Conservation (phyloP, 2,797 vertebrate species). For the Lepus oiostolus region DNA sequence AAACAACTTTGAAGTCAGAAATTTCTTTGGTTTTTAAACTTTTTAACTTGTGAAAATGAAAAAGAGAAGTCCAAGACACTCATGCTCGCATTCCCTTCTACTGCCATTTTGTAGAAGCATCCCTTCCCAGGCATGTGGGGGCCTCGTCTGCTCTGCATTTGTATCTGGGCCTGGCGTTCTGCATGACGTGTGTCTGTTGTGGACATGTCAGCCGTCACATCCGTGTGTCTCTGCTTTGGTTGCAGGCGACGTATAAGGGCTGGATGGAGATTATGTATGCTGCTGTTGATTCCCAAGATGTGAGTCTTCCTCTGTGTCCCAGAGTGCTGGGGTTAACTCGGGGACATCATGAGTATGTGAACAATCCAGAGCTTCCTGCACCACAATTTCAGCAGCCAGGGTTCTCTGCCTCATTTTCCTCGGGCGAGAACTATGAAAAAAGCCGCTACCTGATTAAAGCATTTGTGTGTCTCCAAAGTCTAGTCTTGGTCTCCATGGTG, state of each 20-base stretch:
- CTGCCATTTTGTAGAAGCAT: neutral
- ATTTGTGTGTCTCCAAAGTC: neutral
- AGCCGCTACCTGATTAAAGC: neutral
- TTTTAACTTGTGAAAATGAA: neutral
- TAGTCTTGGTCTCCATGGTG: neutral
- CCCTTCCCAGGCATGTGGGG: neutral
- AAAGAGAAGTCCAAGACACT: neutral
- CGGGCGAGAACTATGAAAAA: neutral
- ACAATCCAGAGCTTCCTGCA: neutral
- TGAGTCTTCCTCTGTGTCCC: constrained; percentile 58
- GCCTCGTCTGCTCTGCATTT: neutral
- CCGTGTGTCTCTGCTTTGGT: constrained; percentile 62
- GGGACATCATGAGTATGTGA: neutral
- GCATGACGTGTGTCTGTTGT: neutral
- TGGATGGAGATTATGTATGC: constrained; percentile 89
- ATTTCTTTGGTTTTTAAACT: constrained; percentile 33
- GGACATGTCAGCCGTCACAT: neutral
- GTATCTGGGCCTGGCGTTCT: neutral
- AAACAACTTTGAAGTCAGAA: neutral
- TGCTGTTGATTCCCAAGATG: constrained; percentile 87
- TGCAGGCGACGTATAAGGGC: constrained; percentile 90
- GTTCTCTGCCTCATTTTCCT: neutral
- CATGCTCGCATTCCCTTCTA: neutral
- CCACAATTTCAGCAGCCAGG: neutral
- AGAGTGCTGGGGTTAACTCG: neutral